These are phyloP conservation scores for Paratilapia polleni DNA, from an alignment of 2,113 vertebrate genomes.

Conservation along the genomic window DNA sequence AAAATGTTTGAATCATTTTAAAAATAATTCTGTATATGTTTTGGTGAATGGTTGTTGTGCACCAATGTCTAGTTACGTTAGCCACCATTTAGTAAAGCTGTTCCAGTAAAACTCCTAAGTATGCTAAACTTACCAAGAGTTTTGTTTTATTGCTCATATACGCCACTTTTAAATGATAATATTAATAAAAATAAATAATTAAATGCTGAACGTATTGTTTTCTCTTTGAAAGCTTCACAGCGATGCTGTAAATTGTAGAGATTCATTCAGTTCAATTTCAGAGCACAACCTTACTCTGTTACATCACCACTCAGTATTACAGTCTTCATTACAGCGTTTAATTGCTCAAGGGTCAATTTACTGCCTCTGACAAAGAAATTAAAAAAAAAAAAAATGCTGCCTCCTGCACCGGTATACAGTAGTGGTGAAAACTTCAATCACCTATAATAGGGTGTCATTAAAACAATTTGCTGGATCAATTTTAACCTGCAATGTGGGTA, in stretches of 20 bases:
- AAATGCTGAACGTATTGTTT: not conserved
- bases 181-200: not conserved
- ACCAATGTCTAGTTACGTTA: not conserved
- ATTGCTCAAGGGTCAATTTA: slow-evolving; percentile 2
- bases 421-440: not conserved
- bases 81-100: no score
- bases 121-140: not conserved
- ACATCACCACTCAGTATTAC: slow-evolving; percentile 6
- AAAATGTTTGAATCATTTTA: not conserved
- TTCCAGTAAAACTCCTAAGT: not conserved
- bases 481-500: not conserved
- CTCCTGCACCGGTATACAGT: slow-evolving; percentile 3
- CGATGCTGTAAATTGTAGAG: not conserved
- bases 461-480: slow-evolving; percentile 13
- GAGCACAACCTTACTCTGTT: not conserved
- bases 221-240: not conserved
- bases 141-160: not conserved
- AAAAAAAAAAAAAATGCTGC: not conserved
- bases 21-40: no score
- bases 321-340: slow-evolving; percentile 11
- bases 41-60: not conserved
- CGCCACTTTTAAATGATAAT: not conserved
- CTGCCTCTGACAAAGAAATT: not conserved
- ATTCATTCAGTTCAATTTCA: slow-evolving; percentile 7
- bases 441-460: slow-evolving; percentile 24